Evolutionary conservation across 2,113 vertebrate species (phyloP).

Genomic region (Diglossa brunneiventris): DNA sequence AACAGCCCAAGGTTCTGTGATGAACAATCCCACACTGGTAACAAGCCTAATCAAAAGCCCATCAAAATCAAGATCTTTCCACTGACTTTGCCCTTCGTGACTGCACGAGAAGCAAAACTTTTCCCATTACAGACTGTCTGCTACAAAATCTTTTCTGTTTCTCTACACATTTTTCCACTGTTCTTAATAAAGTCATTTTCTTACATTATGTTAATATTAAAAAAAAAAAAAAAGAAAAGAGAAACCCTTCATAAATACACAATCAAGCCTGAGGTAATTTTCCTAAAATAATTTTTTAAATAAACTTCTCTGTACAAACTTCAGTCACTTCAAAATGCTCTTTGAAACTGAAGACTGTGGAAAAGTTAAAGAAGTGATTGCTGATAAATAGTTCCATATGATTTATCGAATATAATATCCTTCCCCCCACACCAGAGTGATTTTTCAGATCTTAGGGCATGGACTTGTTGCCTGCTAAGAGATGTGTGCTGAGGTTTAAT

Average conservation of each 20-base stretch:
- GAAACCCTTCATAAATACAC: conserved; percentile 63
- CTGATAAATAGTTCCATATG: conserved; percentile 75
- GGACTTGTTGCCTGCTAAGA: conserved; percentile 16
- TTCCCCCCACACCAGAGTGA: conserved; percentile 33
- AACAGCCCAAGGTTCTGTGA: neutral
- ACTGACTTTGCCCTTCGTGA: neutral
- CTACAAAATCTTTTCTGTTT: conserved; percentile 38
- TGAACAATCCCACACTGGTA: neutral
- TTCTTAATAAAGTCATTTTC: conserved; percentile 67
- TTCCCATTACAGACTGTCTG: conserved; percentile 25
- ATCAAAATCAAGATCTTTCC: conserved; percentile 1
- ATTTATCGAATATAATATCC: conserved; percentile 67
- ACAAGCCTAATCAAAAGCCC: neutral
- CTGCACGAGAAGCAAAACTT: conserved; percentile 12
- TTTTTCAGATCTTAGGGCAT: neutral
- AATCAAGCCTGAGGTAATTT: conserved; percentile 70
- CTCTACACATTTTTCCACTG: conserved; percentile 50
- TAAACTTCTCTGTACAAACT: conserved; percentile 63
- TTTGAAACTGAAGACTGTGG: conserved; percentile 73
- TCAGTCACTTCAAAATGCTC: conserved; percentile 64
- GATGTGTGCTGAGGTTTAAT: conserved; percentile 2
- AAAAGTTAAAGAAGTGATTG: conserved; percentile 72
- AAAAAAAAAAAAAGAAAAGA: neutral
- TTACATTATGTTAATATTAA: conserved; percentile 57
- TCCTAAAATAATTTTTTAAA: conserved; percentile 72